Evolutionary conservation across 2,888 invertebrate genomes (phyloP).

Genomic region (Hemaris fuciformis): DNA sequence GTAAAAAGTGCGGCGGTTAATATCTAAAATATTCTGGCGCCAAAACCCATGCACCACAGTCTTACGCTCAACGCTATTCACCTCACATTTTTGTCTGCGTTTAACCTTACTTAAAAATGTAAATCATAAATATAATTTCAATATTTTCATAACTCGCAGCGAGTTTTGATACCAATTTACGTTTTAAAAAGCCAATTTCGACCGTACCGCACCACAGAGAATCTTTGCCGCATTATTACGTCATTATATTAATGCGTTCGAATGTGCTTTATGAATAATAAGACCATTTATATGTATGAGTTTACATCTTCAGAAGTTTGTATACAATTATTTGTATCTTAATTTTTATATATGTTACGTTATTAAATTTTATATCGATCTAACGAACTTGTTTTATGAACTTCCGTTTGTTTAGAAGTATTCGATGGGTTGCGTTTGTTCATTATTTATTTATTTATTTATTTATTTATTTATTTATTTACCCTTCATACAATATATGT

Average conservation of each 20-base stretch:
- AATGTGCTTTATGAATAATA: slow-evolving; percentile 57
- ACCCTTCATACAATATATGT: no score
- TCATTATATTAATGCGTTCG: slow-evolving; percentile 73
- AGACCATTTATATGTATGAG: slow-evolving; percentile 55
- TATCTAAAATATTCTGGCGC: background rate
- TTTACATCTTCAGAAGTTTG: slow-evolving; percentile 19
- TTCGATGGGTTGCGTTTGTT: slow-evolving; percentile 17
- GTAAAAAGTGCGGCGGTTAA: no score
- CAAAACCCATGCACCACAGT: background rate
- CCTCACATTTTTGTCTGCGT: background rate
- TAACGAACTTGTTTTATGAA: slow-evolving; percentile 5
- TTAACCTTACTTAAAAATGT: slow-evolving; percentile 11
- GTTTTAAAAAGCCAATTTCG: slow-evolving; percentile 40
- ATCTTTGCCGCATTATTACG: slow-evolving; percentile 66
- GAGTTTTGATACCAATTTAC: slow-evolving; percentile 35
- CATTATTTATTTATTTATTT: no score
- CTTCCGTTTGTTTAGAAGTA: slow-evolving; percentile 13
- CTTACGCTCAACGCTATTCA: background rate
- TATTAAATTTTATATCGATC: slow-evolving; percentile 13
- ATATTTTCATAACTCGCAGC: slow-evolving; percentile 27
- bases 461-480: no score
- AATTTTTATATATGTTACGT: slow-evolving; percentile 7
- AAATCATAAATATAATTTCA: slow-evolving; percentile 14
- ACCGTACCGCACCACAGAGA: slow-evolving; percentile 45
- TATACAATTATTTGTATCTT: slow-evolving; percentile 8